Conservation (phyloP, 2,888 invertebrate genomes). For the Alviniconcha strummeri region DNA sequence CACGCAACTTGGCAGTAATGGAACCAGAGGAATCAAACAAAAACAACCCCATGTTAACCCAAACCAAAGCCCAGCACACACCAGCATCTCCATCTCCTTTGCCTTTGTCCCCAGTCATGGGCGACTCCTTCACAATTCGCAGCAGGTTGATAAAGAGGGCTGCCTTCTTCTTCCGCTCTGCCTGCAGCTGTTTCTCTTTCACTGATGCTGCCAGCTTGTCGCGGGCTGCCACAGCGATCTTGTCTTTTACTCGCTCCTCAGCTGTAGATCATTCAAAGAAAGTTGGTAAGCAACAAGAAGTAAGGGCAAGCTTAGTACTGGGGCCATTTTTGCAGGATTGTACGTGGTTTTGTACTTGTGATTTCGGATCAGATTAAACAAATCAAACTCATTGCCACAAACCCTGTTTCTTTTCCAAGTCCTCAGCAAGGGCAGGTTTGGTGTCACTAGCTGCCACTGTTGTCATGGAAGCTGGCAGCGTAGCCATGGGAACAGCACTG, state of each 20-base stretch:
- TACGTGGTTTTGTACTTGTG: neutral
- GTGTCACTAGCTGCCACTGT: neutral
- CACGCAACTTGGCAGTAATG: no score
- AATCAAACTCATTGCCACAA: neutral
- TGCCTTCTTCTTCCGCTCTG: slow-evolving; percentile 86
- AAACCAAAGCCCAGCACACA: no score
- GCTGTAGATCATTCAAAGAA: slow-evolving; percentile 50
- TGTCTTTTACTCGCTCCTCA: slow-evolving; percentile 71
- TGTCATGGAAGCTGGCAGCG: neutral
- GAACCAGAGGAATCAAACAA: no score
- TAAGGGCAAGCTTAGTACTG: no score
- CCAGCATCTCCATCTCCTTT: neutral
- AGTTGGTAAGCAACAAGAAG: no score
- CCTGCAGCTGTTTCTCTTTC: slow-evolving; percentile 72
- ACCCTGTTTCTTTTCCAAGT: slow-evolving; percentile 37
- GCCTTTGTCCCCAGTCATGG: neutral
- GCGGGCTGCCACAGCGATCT: slow-evolving; percentile 70
- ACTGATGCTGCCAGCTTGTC: slow-evolving; percentile 70
- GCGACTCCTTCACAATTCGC: slow-evolving; percentile 53
- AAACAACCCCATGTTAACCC: no score
- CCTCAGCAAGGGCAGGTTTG: slow-evolving; percentile 12
- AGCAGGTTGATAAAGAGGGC: slow-evolving; percentile 84
- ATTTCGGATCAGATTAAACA: neutral
- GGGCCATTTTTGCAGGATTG: no score
- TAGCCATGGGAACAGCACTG: neutral